These are phyloP conservation scores for Zhuqinia jingwanae DNA, from an alignment of 2,888 invertebrate species.

Conservation along the genomic window DNA sequence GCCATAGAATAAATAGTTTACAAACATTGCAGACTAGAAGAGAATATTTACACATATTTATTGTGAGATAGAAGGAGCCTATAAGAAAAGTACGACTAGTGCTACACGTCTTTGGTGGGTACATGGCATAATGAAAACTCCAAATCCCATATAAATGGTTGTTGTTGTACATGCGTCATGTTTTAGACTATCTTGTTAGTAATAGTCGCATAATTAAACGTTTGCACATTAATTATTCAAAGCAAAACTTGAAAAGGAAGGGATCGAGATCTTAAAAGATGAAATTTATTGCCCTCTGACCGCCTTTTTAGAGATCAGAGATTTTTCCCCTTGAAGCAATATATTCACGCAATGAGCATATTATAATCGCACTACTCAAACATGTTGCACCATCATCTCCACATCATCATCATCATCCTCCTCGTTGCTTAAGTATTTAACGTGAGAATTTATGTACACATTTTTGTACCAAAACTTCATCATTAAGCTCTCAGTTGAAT, in stretches of 20 bases:
- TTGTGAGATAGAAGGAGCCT: not conserved
- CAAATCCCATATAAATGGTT: not conserved
- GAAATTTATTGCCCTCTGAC: constrained; percentile 68
- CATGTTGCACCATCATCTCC: not conserved
- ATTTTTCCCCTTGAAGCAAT: constrained; percentile 52
- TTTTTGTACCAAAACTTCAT: too few relatives aligned
- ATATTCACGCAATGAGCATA: constrained; percentile 16
- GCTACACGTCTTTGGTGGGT: not conserved
- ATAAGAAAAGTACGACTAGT: too few relatives aligned
- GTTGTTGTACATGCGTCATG: constrained; percentile 32
- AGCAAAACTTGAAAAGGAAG: constrained; percentile 65
- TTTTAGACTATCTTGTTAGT: constrained; percentile 24
- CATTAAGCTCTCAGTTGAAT: too few relatives aligned
- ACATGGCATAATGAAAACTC: not conserved
- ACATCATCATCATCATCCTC: not conserved
- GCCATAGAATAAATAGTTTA: too few relatives aligned
- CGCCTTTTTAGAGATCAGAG: constrained; percentile 66
- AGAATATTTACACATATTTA: too few relatives aligned
- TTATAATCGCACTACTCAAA: not conserved
- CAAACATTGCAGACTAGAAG: too few relatives aligned
- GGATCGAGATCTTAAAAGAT: constrained; percentile 58
- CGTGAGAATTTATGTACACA: constrained; percentile 2
- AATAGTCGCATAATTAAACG: constrained; percentile 67
- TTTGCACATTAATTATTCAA: constrained; percentile 67
- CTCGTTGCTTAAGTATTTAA: too few relatives aligned